A percentile compares a stretch with the other conserved stretches of the same genome.
phyloP scores from a whole-genome alignment of 2,797 vertebrate genomes.

The Leptodactylus fallax region DNA sequence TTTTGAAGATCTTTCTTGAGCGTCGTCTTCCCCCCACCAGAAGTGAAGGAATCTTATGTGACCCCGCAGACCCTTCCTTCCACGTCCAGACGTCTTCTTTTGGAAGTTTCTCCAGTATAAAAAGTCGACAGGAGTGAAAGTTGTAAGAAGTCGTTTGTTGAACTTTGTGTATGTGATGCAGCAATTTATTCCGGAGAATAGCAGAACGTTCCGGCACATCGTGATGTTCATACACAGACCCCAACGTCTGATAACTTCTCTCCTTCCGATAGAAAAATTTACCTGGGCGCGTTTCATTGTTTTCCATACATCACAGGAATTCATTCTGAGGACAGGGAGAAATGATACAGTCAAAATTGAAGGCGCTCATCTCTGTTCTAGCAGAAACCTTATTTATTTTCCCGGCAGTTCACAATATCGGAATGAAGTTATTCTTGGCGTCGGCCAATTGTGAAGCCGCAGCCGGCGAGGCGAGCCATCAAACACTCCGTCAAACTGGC shows the following conservation, averaged over 20 bases:
- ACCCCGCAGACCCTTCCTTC: background rate
- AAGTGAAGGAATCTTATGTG: background rate
- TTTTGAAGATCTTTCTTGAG: background rate
- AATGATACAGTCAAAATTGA: slow-evolving; percentile 77
- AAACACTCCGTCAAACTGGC: slow-evolving; percentile 75
- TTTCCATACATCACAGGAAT: slow-evolving; percentile 71
- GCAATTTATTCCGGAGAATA: slow-evolving; percentile 51
- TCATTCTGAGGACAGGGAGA: slow-evolving; percentile 73
- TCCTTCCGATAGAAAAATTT: slow-evolving; percentile 24
- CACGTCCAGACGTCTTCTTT: background rate
- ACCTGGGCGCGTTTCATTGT: slow-evolving; percentile 62
- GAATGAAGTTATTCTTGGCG: slow-evolving; percentile 74
- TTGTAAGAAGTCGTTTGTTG: slow-evolving; percentile 16
- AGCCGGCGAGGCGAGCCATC: slow-evolving; percentile 67
- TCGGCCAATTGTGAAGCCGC: slow-evolving; percentile 67
- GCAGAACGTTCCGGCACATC: background rate
- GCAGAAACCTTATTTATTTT: slow-evolving; percentile 75
- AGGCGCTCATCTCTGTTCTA: slow-evolving; percentile 75
- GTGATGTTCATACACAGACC: slow-evolving; percentile 33
- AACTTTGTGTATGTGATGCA: slow-evolving; percentile 42
- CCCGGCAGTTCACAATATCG: slow-evolving; percentile 71
- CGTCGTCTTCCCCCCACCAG: background rate
- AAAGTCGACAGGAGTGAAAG: slow-evolving; percentile 15
- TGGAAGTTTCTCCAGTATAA: background rate
- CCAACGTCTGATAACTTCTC: slow-evolving; percentile 25